A percentile compares a stretch with the other conserved stretches of the same genome.
Evolutionary conservation across 2,797 vertebrate genomes (phyloP).

Genomic region (Sciaenops ocellatus): DNA sequence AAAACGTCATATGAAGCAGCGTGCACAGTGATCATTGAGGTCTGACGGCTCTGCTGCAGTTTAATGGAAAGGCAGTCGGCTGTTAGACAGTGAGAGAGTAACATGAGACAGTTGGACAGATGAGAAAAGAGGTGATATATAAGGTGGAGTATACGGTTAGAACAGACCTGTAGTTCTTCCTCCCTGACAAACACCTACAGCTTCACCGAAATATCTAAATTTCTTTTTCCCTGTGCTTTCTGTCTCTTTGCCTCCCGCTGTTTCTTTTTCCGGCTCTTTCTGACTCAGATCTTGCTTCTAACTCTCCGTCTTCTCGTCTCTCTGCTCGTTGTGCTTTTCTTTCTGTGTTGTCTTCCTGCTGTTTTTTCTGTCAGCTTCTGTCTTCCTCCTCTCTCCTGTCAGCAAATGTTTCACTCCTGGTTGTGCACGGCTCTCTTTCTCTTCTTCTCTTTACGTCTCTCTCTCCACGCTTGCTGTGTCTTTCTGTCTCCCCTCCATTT

Average conservation of each 20-base stretch:
- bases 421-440: background rate
- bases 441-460: background rate
- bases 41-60: slow-evolving; percentile 27
- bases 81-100: slow-evolving; percentile 2
- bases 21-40: background rate
- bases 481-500: slow-evolving; percentile 10
- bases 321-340: slow-evolving; percentile 6
- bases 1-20: slow-evolving; percentile 9
- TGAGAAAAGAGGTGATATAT: slow-evolving; percentile 14
- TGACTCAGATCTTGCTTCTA: slow-evolving; percentile 20
- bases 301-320: background rate
- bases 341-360: background rate
- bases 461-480: background rate
- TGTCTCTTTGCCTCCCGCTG: slow-evolving; percentile 8
- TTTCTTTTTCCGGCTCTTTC: background rate
- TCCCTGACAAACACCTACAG: background rate
- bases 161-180: background rate
- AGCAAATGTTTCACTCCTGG: background rate
- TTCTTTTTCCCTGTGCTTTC: background rate
- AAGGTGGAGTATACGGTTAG: background rate
- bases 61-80: slow-evolving; percentile 12
- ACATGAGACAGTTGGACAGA: slow-evolving; percentile 9
- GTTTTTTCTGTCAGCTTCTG: slow-evolving; percentile 15
- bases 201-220: slow-evolving; percentile 1
- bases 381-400: background rate